These are phyloP conservation scores for Platichthys stellatus DNA, from an alignment of 2,113 vertebrate species.

Conservation along the genomic window DNA sequence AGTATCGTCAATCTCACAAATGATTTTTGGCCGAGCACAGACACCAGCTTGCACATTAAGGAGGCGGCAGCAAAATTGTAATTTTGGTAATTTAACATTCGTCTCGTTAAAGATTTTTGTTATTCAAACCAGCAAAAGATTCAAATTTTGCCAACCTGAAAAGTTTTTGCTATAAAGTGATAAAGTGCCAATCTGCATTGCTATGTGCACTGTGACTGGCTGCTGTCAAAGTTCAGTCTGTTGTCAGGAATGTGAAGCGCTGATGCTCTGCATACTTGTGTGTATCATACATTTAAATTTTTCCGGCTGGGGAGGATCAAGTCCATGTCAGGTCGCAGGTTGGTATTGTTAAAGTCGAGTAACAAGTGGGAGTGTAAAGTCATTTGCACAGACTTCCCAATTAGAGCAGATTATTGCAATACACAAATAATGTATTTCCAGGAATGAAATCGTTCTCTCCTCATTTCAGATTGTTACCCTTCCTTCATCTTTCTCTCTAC, in stretches of 20 bases:
- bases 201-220: neutral
- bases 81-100: neutral
- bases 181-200: neutral
- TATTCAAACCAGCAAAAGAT: neutral
- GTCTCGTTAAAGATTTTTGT: neutral
- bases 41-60: slow-evolving; percentile 5
- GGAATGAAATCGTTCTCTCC: slow-evolving; percentile 6
- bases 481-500: neutral
- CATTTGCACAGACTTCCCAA: neutral
- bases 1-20: neutral
- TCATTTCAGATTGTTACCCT: neutral
- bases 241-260: neutral
- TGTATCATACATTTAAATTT: neutral
- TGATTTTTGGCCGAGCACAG: neutral
- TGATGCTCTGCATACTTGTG: neutral
- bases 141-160: neutral
- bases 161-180: neutral
- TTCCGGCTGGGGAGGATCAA: neutral
- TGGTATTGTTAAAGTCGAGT: too few relatives aligned
- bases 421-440: neutral
- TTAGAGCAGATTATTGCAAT: neutral
- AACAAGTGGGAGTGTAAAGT: too few relatives aligned
- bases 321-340: too few relatives aligned
- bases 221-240: neutral
- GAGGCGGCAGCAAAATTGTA: neutral